Percentiles rank a stretch among this genome's conserved stretches.
Conservation (phyloP, 2,888 invertebrate species). For the Lissocephala sabroskyi region DNA sequence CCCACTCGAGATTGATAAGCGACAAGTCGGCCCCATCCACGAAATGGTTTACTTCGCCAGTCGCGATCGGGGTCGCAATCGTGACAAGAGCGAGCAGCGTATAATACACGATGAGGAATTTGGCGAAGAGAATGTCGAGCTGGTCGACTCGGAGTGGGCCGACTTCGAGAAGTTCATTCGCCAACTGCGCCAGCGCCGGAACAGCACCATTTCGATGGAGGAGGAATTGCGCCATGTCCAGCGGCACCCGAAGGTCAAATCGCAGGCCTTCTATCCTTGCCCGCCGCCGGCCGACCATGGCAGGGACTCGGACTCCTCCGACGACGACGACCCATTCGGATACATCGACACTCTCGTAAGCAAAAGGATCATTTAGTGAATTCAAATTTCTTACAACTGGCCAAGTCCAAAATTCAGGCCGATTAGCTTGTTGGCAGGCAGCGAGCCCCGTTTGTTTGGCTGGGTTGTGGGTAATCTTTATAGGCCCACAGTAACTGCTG, state of each 20-base stretch:
- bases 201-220: slow-evolving; percentile 68
- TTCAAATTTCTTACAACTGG: too few relatives aligned
- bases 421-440: too few relatives aligned
- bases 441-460: too few relatives aligned
- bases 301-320: slow-evolving; percentile 68
- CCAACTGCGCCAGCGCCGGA: slow-evolving; percentile 68
- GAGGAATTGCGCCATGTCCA: slow-evolving; percentile 64
- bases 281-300: slow-evolving; percentile 69
- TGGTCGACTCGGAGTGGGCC: slow-evolving; percentile 72
- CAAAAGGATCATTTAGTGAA: slow-evolving; percentile 35
- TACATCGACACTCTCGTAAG: slow-evolving; percentile 72
- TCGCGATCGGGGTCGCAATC: slow-evolving; percentile 48
- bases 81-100: slow-evolving; percentile 53
- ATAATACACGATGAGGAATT: slow-evolving; percentile 71
- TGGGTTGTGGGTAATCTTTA: too few relatives aligned
- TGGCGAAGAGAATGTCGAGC: slow-evolving; percentile 71
- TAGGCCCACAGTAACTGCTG: too few relatives aligned
- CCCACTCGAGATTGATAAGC: neutral
- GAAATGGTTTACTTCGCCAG: slow-evolving; percentile 50
- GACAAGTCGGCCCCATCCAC: neutral
- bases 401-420: too few relatives aligned
- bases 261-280: slow-evolving; percentile 72
- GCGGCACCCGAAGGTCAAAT: slow-evolving; percentile 64
- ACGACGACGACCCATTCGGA: slow-evolving; percentile 71
- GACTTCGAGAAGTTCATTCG: slow-evolving; percentile 71